Percentiles rank a stretch among this genome's conserved stretches.
Conservation (phyloP, 2,113 vertebrate species). For the Cygnus atratus region DNA sequence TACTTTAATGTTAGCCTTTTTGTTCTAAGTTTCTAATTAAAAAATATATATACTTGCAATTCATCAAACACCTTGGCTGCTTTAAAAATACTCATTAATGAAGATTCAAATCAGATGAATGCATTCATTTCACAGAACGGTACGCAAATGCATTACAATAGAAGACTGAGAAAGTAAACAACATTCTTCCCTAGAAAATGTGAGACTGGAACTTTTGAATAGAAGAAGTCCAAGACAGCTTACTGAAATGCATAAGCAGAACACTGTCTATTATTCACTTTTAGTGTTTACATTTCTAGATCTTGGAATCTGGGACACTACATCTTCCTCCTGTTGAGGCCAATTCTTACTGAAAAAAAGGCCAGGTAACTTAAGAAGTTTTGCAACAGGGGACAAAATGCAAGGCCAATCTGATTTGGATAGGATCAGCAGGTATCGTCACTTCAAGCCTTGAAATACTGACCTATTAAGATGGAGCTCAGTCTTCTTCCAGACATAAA, state of each 20-base stretch:
- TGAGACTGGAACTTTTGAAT: neutral
- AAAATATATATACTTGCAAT: neutral
- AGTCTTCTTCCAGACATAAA: neutral
- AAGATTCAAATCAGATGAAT: neutral
- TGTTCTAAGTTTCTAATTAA: neutral
- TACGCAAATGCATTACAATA: neutral
- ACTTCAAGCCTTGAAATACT: neutral
- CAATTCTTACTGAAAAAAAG: neutral
- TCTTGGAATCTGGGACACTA: neutral
- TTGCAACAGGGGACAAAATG: neutral
- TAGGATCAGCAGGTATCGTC: neutral
- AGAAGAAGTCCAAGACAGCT: neutral
- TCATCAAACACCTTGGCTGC: neutral
- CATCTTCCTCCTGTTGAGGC: neutral
- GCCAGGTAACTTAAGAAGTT: neutral
- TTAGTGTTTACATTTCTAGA: neutral
- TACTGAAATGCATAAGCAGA: neutral
- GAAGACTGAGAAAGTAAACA: neutral
- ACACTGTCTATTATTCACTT: neutral
- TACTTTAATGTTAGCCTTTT: neutral
- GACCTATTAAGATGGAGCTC: neutral
- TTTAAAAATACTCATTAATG: neutral
- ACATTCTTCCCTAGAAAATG: neutral
- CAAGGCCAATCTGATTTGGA: neutral
- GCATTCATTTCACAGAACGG: neutral